A percentile compares a stretch with the other conserved stretches of the same genome.
Conservation (phyloP, 2,888 invertebrate genomes). For the Hoplodrina blanda region DNA sequence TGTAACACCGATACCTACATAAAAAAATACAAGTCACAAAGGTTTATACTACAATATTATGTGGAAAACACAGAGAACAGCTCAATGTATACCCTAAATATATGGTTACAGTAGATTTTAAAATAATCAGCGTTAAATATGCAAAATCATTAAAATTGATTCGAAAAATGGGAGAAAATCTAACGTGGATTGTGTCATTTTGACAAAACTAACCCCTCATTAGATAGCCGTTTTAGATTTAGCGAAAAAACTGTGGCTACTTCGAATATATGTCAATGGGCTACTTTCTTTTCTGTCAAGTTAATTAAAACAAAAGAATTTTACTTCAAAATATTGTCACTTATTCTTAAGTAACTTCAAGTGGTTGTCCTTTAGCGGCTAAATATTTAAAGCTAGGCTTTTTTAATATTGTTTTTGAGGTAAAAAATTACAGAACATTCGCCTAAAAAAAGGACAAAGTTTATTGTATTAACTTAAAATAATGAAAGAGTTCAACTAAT, state of each 20-base stretch:
- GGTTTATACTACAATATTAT: no score
- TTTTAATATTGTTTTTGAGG: not conserved
- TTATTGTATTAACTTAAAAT: not conserved
- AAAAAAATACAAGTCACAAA: no score
- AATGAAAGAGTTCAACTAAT: not conserved
- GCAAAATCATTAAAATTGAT: no score
- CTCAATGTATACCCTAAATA: no score
- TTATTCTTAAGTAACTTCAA: slow-evolving; percentile 2
- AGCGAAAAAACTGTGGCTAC: not conserved
- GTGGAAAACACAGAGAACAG: no score
- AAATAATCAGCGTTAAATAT: no score
- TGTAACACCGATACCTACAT: no score
- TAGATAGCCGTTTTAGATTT: not conserved
- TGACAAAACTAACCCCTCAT: no score
- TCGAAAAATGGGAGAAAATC: no score
- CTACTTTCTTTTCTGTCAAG: not conserved
- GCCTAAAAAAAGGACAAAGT: not conserved
- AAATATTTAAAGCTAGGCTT: not conserved
- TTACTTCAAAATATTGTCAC: slow-evolving; percentile 2
- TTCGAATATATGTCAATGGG: no score
- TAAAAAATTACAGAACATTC: not conserved
- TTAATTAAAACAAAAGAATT: slow-evolving; percentile 13
- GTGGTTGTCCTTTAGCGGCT: not conserved
- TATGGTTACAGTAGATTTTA: no score
- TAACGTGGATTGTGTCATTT: no score